Conservation (phyloP, 2,888 invertebrate genomes). For the Biston betularia region DNA sequence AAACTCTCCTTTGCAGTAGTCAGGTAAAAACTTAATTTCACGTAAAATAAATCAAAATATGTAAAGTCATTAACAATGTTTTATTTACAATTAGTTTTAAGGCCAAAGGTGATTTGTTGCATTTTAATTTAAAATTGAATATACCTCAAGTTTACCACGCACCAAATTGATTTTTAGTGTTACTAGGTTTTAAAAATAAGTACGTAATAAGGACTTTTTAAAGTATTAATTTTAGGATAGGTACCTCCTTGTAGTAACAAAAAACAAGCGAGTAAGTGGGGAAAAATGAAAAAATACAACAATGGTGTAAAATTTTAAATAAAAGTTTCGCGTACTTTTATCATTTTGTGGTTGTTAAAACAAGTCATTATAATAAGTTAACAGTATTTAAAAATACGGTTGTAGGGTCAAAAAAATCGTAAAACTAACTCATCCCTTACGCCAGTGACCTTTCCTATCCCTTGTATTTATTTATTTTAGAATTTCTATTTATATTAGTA, state of each 20-base stretch:
- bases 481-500: constrained; percentile 70
- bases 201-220: constrained; percentile 58
- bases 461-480: constrained; percentile 77
- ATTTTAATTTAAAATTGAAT: constrained; percentile 60
- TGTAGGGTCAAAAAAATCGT: constrained; percentile 19
- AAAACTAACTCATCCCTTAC: constrained; percentile 63
- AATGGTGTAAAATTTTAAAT: not conserved
- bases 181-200: constrained; percentile 62
- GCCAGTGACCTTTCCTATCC: constrained; percentile 71
- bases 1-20: too few relatives aligned
- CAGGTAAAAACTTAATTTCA: not conserved
- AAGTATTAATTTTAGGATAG: constrained; percentile 70
- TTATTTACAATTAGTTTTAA: constrained; percentile 38
- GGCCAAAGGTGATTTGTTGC: constrained; percentile 36
- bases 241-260: constrained; percentile 52
- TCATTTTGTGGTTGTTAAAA: constrained; percentile 14
- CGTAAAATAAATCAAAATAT: too few relatives aligned
- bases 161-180: constrained; percentile 79
- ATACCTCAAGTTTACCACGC: constrained; percentile 86
- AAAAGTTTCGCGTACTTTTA: constrained; percentile 17
- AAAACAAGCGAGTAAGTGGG: constrained; percentile 35
- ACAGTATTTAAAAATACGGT: constrained; percentile 39
- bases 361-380: constrained; percentile 32
- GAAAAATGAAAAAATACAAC: constrained; percentile 38
- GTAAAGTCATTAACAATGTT: not conserved